Percentiles rank a stretch among this genome's conserved stretches.
Evolutionary conservation across 2,797 vertebrate species (phyloP).

Genomic region (Lacerta bilineata): DNA sequence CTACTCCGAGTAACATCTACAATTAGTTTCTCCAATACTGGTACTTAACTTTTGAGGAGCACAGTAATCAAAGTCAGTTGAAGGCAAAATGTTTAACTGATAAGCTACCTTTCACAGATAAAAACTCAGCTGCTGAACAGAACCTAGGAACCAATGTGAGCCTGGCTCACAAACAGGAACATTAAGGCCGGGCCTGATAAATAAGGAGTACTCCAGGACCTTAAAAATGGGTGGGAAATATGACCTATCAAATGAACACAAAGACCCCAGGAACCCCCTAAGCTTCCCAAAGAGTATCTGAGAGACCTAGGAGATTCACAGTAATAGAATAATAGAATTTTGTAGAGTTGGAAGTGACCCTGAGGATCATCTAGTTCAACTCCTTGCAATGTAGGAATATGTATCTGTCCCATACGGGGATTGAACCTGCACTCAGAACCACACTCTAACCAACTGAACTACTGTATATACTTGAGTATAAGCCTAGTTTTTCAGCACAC

Average conservation of each 20-base stretch:
- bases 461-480: no score
- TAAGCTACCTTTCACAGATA: background rate
- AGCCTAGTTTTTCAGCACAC: no score
- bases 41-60: background rate
- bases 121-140: background rate
- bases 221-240: background rate
- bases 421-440: no score
- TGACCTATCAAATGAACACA: background rate
- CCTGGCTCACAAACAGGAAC: background rate
- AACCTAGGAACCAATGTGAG: background rate
- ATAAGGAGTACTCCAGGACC: background rate
- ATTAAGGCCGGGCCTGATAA: background rate
- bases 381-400: no score
- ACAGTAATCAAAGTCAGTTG: constrained; percentile 1
- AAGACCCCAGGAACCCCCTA: background rate
- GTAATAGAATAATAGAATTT: no score
- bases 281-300: background rate
- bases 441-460: no score
- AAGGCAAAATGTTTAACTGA: constrained; percentile 9
- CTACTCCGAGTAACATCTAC: background rate
- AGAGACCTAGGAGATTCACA: background rate
- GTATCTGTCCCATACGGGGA: no score
- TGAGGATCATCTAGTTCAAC: no score
- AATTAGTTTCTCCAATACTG: background rate
- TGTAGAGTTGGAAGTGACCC: no score